Base-by-base conservation (phyloP, 2,888 invertebrate species). In the Eristalis intricaria region DNA sequence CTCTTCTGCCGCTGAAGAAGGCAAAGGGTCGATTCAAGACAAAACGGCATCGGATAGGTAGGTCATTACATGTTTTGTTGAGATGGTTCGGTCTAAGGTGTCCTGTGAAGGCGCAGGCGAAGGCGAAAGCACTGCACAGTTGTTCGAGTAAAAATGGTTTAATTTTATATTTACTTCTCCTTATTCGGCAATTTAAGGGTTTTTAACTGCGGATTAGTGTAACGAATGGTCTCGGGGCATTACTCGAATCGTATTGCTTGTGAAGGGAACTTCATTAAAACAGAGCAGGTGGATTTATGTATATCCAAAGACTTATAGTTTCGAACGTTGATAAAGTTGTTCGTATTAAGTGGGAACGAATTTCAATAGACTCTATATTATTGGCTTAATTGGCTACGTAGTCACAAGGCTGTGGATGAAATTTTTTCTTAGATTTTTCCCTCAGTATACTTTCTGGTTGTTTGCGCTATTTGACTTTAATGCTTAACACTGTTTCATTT, bases 131-230 rank as follows among this genome's bases (percentile, higher is more conserved):
- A 60, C 26, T 29, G 56, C 56, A 50, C 64, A 56, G 35, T 56
- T 65, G 56, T 5, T 26, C 22, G n/a, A 26, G 26, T 50, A 19
- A 13, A 35, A 65, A 65, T 76, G 26, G 61, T 61, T 68, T 60
- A 60, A 61, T 66, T 76, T 76, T 66, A 22, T 76, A 68, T 76
- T 66, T 40, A 56, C 38, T 29, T 38, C 43, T 40, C 19, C 43
- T 68, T 76, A 76, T 40, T 68, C 43, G 32, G 40, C 68, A 76
- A 76, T 76, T 76, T 32, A 61, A 22, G 32, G 68, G 32, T 32
- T 50, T 43, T 76, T 43, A 32, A 23, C 10, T 10, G 38, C 19
- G 43, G 60, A 76, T 76, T 66, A 68, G 68, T 68, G 60, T 68
- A 68, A 60, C 56, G n/a, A 23, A 75, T 56, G 35, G n/a, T 26